Evolutionary conservation across 2,888 invertebrate species (phyloP).

Genomic region (Sesamia inferens): DNA sequence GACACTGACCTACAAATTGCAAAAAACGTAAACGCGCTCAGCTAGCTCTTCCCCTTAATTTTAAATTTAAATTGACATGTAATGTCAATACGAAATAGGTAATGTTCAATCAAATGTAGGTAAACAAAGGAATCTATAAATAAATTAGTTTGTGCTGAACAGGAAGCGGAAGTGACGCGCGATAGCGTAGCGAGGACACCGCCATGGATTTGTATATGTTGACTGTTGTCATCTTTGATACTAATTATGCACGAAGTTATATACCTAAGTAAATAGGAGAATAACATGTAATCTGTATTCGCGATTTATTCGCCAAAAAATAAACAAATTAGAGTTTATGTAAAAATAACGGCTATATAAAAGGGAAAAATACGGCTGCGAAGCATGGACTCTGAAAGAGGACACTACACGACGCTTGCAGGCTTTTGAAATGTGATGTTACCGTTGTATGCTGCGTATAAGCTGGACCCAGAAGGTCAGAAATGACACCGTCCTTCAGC

Average conservation of each 20-base stretch:
- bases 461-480: no score
- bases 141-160: slow-evolving; percentile 46
- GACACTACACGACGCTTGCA: no score
- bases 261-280: not conserved
- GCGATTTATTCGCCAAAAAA: no score
- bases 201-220: slow-evolving; percentile 50
- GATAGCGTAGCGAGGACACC: slow-evolving; percentile 66
- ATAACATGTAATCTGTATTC: not conserved
- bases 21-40: no score
- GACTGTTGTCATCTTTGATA: slow-evolving; percentile 35
- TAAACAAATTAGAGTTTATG: no score
- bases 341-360: no score
- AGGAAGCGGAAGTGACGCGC: slow-evolving; percentile 72
- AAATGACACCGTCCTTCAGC: no score
- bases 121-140: slow-evolving; percentile 65
- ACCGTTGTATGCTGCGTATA: no score
- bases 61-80: slow-evolving; percentile 15
- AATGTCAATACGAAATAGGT: slow-evolving; percentile 8
- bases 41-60: not conserved
- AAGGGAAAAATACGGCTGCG: no score
- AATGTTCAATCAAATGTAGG: slow-evolving; percentile 26
- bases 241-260: not conserved
- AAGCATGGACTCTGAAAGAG: no score
- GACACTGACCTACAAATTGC: no score
- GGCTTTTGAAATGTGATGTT: no score